Base-by-base conservation (phyloP, 2,888 invertebrate species). In the Clistopyga incitator region DNA sequence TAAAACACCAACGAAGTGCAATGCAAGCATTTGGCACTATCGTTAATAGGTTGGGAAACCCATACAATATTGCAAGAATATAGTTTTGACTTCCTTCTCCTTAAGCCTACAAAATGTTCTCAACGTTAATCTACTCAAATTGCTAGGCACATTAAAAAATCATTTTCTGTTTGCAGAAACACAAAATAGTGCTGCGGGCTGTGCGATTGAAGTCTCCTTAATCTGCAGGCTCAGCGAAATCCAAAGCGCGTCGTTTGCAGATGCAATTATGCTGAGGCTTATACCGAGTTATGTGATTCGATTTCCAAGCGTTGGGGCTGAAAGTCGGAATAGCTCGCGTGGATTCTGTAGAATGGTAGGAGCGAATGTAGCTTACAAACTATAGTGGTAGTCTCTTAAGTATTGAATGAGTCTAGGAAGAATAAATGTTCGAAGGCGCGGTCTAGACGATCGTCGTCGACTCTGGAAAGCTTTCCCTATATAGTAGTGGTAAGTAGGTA, bases 401-500 rank as follows among this genome's bases (percentile, higher is more conserved):
- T 11, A 71, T 42, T 13, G 42, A 71, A 42, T 38, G 54, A 42
- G 10, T 54, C 71, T 11, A 4, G 45, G 29, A 64, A 38, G 42
- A 72, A 29, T 42, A 45, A 47, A 6, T 45, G 56, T 20, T 10
- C 25, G 23, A 59, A 72, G 59, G 29, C 45, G 47, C 45, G 72
- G 59, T 72, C 45, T 38, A 71, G 56, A 71, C 59, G 59, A 59
- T 45, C 59, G 45, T 67, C 47, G 67, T 59, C 6, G 50, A 11
- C 25, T 15, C 10, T 45, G 11, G 25, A 13, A 34, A 20, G 29
- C 29, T 67, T 76, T 56, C 64, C 29, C 47, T 56, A n/a, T 13
- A 34, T 23, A 42, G 18, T 38, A 38, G 38, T 10, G 10, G 10
- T 34, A 34, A n/a, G 34, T 34, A 34, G 8, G 34, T 38, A 38